Percentiles rank a stretch among this genome's conserved stretches.
These are phyloP conservation scores for Galerucella calmariensis DNA, from an alignment of 2,888 invertebrate species.

Conservation along the genomic window DNA sequence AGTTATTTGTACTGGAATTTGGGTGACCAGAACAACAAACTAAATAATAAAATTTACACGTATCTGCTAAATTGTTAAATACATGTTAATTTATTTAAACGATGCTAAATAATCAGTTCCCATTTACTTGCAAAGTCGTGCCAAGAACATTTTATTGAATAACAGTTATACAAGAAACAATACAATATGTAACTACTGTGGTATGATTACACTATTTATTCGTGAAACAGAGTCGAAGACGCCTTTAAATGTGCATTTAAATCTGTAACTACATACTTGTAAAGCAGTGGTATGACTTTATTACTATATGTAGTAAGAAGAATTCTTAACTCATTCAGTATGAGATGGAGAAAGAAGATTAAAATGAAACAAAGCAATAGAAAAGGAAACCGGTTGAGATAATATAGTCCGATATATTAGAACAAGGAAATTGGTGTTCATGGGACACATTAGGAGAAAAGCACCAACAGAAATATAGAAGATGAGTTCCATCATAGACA, in stretches of 20 bases:
- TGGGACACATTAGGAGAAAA: no score
- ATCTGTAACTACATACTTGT: not conserved
- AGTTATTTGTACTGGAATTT: conserved; percentile 12
- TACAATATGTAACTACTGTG: conserved; percentile 15
- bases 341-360: not conserved
- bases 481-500: no score
- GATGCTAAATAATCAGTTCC: conserved; percentile 19
- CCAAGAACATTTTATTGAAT: conserved; percentile 19
- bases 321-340: no score
- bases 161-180: conserved; percentile 28
- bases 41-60: conserved; percentile 9
- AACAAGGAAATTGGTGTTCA: no score
- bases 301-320: not conserved
- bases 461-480: no score
- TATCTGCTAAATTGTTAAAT: conserved; percentile 13
- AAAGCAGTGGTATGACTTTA: not conserved
- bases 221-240: conserved; percentile 2
- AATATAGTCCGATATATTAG: no score
- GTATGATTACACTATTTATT: conserved; percentile 11
- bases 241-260: not conserved
- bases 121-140: conserved; percentile 30
- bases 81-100: conserved; percentile 24
- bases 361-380: no score
- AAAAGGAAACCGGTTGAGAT: no score
- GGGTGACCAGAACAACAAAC: conserved; percentile 15